Evolutionary conservation across 2,888 invertebrate species (phyloP).

Genomic region (Glaucopsyche alexis): DNA sequence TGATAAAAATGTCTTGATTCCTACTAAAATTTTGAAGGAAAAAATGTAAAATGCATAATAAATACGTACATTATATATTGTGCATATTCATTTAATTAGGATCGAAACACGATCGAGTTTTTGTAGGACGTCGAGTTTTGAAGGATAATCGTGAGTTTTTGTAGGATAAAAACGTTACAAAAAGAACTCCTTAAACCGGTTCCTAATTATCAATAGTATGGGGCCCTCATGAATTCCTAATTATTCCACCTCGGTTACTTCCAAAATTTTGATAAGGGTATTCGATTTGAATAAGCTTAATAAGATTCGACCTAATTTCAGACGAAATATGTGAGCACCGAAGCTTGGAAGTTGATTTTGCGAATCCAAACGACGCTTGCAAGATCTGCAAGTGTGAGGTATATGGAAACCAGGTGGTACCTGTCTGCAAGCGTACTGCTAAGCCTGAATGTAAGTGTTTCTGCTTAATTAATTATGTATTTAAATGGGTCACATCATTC

Average conservation of each 20-base stretch:
- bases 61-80: too few relatives aligned
- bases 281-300: neutral
- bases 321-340: constrained; percentile 43
- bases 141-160: too few relatives aligned
- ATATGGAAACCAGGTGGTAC: constrained; percentile 42
- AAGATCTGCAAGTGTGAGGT: constrained; percentile 47
- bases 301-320: constrained; percentile 32
- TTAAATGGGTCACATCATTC: too few relatives aligned
- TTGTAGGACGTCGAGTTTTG: too few relatives aligned
- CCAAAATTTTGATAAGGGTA: neutral
- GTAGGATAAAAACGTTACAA: too few relatives aligned
- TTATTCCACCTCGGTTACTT: too few relatives aligned
- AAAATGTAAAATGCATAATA: neutral
- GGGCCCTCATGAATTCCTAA: too few relatives aligned
- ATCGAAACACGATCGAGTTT: too few relatives aligned
- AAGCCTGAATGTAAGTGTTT: constrained; percentile 46
- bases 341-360: constrained; percentile 45
- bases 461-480: too few relatives aligned
- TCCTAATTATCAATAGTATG: too few relatives aligned
- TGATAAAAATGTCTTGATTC: neutral
- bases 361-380: constrained; percentile 42
- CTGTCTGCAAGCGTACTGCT: constrained; percentile 45
- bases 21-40: neutral
- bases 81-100: too few relatives aligned
- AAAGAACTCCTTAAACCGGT: too few relatives aligned